Evolutionary conservation across 2,113 vertebrate genomes (phyloP), one percentile per base, ranked within the genome.

Genomic region (Fregata magnificens): DNA sequence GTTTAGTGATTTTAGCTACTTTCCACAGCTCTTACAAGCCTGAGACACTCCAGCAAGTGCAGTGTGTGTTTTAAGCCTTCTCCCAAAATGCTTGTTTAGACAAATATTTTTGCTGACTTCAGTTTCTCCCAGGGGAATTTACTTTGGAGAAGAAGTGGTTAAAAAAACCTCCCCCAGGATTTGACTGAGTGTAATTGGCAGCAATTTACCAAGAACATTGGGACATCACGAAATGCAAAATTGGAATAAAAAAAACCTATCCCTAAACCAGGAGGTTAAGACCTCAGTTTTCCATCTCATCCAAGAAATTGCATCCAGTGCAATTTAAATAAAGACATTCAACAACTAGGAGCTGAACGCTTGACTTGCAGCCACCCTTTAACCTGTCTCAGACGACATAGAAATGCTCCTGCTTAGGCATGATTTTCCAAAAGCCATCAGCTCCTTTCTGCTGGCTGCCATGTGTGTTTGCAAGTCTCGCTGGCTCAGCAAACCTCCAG

Each of bases 371-470:
- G 62, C 66, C 34, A 29, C 77, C 59, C 52, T 77, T 66, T 93
- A 96, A 95, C 89, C 78, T 73, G 32, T 38, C 89, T 88, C 79
- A 56, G 82, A 86, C 90, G 61, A 92, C 29, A 52, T 0, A 86
- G 91, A 95, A 98, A 92, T 45, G 74, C 84, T 96, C 45, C 93
- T 40, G 38, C 76, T 87, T 79, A 83, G 86, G 84, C 70, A 34
- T 56, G 56, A 67, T 94, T 97, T 97, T 93, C 92, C 84, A 97
- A 92, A 88, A 73, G 12, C 89, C 92, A 61, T 34, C 83, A 71
- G 55, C 80, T 95, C 84, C 82, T 82, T 82, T 89, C 45, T 86
- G 71, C 73, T 3, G 15, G 92, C 88, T 96, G 86, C 95, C 95
- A 69, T 28, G 34, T 25, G 79, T 19, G 47, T 85, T 95, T 86